Percentiles rank a stretch among this genome's conserved stretches.
These are phyloP conservation scores for Cricetomys ansorgei DNA, from an alignment of 2,113 vertebrate species.

Conservation along the genomic window DNA sequence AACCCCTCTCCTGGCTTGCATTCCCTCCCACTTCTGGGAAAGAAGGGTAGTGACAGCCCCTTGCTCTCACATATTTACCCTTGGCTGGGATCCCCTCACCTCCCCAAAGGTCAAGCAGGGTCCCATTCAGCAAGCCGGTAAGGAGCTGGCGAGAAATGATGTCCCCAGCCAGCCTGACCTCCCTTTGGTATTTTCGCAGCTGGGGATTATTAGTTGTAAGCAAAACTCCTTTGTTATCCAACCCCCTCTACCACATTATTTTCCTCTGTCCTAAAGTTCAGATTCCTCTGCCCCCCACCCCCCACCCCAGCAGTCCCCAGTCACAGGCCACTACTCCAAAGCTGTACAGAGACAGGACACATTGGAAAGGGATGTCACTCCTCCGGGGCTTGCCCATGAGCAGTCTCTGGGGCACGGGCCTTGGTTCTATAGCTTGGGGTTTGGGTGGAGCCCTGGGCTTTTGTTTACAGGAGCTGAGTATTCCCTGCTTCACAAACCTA, in stretches of 20 bases:
- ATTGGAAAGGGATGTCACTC: not conserved
- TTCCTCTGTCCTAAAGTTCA: constrained; percentile 74
- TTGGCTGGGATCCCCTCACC: constrained; percentile 56
- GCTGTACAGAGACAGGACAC: not conserved
- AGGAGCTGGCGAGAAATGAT: constrained; percentile 68
- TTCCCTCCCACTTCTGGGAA: constrained; percentile 32
- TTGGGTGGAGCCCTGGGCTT: not conserved
- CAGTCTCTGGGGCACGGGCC: not conserved
- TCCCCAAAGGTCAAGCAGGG: constrained; percentile 68
- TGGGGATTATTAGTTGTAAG: constrained; percentile 80
- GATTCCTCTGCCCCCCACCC: constrained; percentile 60
- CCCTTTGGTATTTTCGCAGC: constrained; percentile 81
- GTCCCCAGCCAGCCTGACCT: constrained; percentile 64
- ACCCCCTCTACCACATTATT: constrained; percentile 70
- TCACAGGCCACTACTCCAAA: not conserved
- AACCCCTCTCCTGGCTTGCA: not conserved
- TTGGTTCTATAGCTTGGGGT: not conserved
- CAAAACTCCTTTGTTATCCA: constrained; percentile 80
- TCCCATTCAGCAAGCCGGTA: constrained; percentile 74
- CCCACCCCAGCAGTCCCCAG: not conserved
- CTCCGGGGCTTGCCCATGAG: not conserved
- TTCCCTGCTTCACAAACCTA: not conserved
- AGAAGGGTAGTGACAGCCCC: not conserved
- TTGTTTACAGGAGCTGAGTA: not conserved
- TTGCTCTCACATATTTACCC: constrained; percentile 33